phyloP scores from a whole-genome alignment of 2,113 vertebrate species.

The Pagrus major region DNA sequence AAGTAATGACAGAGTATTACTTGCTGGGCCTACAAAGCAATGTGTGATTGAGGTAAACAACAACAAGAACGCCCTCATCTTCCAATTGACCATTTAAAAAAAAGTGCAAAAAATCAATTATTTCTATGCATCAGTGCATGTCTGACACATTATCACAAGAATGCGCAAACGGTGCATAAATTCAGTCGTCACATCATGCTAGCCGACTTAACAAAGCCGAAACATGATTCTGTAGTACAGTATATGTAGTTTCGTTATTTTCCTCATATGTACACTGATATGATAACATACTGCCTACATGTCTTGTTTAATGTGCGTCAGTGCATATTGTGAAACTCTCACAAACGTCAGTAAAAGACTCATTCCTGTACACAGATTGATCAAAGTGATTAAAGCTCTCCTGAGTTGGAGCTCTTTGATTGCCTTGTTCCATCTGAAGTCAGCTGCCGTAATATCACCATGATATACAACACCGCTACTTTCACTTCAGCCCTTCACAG shows the following conservation, averaged over 20 bases:
- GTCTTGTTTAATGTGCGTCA: conserved; percentile 9
- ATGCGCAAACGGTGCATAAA: not conserved
- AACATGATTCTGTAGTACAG: not conserved
- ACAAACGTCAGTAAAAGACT: conserved; percentile 42
- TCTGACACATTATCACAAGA: not conserved
- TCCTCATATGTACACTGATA: not conserved
- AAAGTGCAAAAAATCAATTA: not conserved
- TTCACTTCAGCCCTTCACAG: conserved; percentile 43
- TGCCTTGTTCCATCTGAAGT: not conserved
- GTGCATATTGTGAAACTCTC: conserved; percentile 31
- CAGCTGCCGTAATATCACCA: conserved; percentile 31
- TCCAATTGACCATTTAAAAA: not conserved
- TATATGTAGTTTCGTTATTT: not conserved
- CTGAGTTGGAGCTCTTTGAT: conserved; percentile 18
- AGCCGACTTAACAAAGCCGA: conserved; percentile 5
- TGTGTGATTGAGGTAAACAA: not conserved
- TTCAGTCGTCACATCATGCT: not conserved
- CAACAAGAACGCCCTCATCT: not conserved
- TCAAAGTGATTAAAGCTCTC: conserved; percentile 4
- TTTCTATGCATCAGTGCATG: not conserved
- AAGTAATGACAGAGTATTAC: no score
- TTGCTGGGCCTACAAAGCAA: not conserved
- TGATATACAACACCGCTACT: conserved; percentile 1
- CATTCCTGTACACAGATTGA: conserved; percentile 24
- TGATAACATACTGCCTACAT: not conserved